Evolutionary conservation across 1,140 invertebrate species (phyloP).

Genomic region (Ridgeia piscesae): DNA sequence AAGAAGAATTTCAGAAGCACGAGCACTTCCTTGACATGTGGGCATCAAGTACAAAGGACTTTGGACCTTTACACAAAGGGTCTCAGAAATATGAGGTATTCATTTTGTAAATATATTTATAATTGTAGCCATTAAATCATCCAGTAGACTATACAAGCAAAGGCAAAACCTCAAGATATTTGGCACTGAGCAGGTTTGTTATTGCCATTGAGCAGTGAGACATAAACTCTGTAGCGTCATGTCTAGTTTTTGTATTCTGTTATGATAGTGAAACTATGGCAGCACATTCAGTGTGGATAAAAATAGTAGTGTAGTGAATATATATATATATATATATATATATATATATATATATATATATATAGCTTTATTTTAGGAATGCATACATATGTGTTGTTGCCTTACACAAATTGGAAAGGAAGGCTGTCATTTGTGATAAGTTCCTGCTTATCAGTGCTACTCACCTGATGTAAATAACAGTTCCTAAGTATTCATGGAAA

Average conservation of each 20-base stretch:
- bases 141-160: too few relatives aligned
- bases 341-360: background rate
- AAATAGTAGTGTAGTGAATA: background rate
- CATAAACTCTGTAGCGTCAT: too few relatives aligned
- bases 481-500: too few relatives aligned
- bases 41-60: constrained; percentile 38
- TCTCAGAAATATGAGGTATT: background rate
- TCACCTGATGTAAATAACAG: too few relatives aligned
- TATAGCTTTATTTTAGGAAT: background rate
- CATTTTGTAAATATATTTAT: background rate
- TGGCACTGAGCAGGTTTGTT: too few relatives aligned
- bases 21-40: constrained; percentile 38
- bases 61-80: background rate
- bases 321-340: background rate
- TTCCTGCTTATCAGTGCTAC: background rate
- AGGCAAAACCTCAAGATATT: too few relatives aligned
- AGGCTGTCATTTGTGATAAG: background rate
- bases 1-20: constrained; percentile 38
- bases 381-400: background rate
- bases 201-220: too few relatives aligned
- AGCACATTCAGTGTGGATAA: background rate
- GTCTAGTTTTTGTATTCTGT: background rate
- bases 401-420: background rate
- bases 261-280: background rate
- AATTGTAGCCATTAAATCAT: background rate